phyloP scores from a whole-genome alignment of 1,140 invertebrate genomes.

The Scaptomyza hsui region DNA sequence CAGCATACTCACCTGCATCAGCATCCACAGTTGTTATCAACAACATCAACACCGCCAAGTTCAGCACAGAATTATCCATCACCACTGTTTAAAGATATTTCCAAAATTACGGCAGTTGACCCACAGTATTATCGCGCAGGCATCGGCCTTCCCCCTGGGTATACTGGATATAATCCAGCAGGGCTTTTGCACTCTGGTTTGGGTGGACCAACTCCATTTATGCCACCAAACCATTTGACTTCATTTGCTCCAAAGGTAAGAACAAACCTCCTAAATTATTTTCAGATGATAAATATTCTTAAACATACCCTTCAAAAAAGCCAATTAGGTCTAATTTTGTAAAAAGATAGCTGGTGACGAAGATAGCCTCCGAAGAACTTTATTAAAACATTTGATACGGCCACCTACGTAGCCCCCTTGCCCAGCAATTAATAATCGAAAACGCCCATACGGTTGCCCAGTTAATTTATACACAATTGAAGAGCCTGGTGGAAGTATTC shows the following conservation, averaged over 20 bases:
- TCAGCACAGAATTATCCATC: slow-evolving; percentile 85
- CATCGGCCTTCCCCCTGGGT: slow-evolving; percentile 88
- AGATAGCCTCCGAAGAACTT: too few species aligned
- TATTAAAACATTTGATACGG: too few species aligned
- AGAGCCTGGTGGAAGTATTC: too few species aligned
- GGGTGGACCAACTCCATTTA: slow-evolving; percentile 90
- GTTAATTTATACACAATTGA: too few species aligned
- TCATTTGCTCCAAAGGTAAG: slow-evolving; percentile 96
- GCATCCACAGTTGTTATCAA: slow-evolving; percentile 88
- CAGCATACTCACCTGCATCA: slow-evolving; percentile 96
- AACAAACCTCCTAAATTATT: neutral
- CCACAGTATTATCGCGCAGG: slow-evolving; percentile 91
- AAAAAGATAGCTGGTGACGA: too few species aligned
- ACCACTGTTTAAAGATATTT: slow-evolving; percentile 92
- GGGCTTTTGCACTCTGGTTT: slow-evolving; percentile 90
- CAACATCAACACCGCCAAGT: slow-evolving; percentile 83
- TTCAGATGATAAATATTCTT: too few species aligned
- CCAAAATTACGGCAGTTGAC: slow-evolving; percentile 91
- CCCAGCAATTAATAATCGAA: too few species aligned
- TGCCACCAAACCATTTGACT: slow-evolving; percentile 90
- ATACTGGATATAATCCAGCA: slow-evolving; percentile 91
- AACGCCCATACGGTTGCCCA: too few species aligned
- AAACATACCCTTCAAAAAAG: too few species aligned
- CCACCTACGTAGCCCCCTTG: too few species aligned
- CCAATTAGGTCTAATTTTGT: too few species aligned